Base-by-base conservation (phyloP, 2,113 vertebrate species). In the Acrocephalus kingi region DNA sequence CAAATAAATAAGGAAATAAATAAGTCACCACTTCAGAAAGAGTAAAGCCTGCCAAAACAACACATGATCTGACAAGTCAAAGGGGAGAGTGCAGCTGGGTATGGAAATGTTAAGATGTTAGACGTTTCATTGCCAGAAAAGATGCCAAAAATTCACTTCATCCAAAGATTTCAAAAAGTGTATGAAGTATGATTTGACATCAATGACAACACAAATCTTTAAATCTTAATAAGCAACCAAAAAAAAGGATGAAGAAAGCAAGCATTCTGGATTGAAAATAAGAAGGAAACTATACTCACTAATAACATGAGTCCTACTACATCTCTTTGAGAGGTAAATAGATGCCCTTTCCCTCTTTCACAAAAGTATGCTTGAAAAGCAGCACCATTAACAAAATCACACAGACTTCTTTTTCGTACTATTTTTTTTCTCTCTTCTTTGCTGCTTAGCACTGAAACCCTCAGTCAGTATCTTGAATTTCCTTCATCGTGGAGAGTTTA, bases 191-290 rank as follows among this genome's bases (percentile, higher is more conserved):
- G 49, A 85, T 35, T 67, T 77, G 73, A 92, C n/a, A 43, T 67
- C 63, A 30, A 15, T 43, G 35, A 48, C 19, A 68, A 91, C 25
- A 90, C 23, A 90, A 67, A 95, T 45, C 67, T 90, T 84, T 64
- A 87, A 31, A 91, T 80, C 78, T 94, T 79, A 96, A 89, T 43
- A 64, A 90, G 37, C 58, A 59, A 39, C 27, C 14, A 90, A 43
- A 93, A 95, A 95, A 97, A 86, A 94, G 55, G 71, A 96, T 90
- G 79, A 97, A 94, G 83, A 90, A 95, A 94, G 93, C 69, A 97
- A 78, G 93, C 66, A 96, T 93, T 97, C 90, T 84, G 77, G 89
- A 94, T 84, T 96, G 46, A 62, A 81, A 83, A 54, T 14, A 90
- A 93, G 81, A 95, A 58, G 73, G 52, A 97, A 97, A 94, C 80